Evolutionary conservation across 2,797 vertebrate genomes (phyloP), one percentile per base, ranked within the genome.

Genomic region (Ammospiza maritima): DNA sequence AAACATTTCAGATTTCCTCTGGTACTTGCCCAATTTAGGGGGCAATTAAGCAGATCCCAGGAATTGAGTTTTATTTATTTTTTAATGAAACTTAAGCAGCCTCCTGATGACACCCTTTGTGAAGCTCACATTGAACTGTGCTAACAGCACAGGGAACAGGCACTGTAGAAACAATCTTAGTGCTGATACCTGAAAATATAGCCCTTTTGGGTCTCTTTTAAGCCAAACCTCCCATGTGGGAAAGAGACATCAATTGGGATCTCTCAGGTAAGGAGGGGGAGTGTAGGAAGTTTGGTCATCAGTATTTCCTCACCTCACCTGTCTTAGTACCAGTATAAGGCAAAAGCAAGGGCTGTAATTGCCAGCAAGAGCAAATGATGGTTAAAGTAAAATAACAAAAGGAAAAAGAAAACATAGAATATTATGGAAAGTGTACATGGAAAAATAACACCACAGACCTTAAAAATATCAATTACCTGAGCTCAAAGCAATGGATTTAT

Each of bases 401-500:
- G 6, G 47, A 78, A 94, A 82, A 92, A 64, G 91, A 91, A 95
- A 95, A 95, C 62, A 80, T 23, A 70, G 93, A 91, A 66, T 80
- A 87, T 93, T 96, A 91, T 73, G 42, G 58, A 75, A 96, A 83
- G 42, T 66, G 67, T 64, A 65, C 56, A 71, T 95, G 65, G 69
- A 91, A 87, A 81, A 91, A 84, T 50, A 78, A 64, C 60, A 73
- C 71, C 74, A 69, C 44, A 44, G 48, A 30, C 22, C 40, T 93
- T 95, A 91, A 88, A 96, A 96, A 86, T 85, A 94, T 88, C 72
- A 93, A 72, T 50, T 5, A 14, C 88, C 69, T 82, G 56, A 92
- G 89, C 80, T 96, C 85, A 92, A 89, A 80, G 57, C 38, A 83
- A 93, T 81, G 81, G 85, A 60, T 96, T 72, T 72, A 56, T 93